Base-by-base conservation (phyloP, 1,140 invertebrate genomes). In the Drosophila seguyi region DNA sequence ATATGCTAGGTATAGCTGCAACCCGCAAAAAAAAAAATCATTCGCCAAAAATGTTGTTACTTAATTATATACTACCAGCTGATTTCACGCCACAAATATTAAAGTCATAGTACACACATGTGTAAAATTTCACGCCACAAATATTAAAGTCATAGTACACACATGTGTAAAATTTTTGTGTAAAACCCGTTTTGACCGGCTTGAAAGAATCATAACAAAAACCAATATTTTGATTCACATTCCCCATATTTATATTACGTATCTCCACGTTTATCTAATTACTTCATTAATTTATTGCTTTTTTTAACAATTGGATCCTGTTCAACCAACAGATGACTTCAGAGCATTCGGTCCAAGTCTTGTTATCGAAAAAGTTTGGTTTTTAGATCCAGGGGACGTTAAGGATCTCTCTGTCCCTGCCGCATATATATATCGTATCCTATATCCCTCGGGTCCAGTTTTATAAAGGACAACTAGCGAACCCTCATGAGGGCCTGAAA, bases 321-420 rank as follows among this genome's bases (percentile, higher is more conserved):
- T n/a, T 69, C n/a, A 71, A 10, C 67, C 67, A 16, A 44, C 45
- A n/a, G 65, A 16, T n/a, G 65, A 71, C 16, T 57, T 71, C 8
- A 71, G 25, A 16, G 41, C 65, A n/a, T 39, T 39, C 4, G 3
- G 11, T 20, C 67, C 67, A 11, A 71, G n/a, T 56, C 67, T 7
- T 13, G 31, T 45, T 25, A 56, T 56, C 1, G 31, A 16, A 5
- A 44, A 11, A 6, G 47, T 55, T 4, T 5, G 6, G 11, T 69
- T 69, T 6, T 20, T 36, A 11, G 60, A 8, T 13, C 29, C 5
- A 6, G 13, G 13, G 3, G 52, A 18, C 10, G 18, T 16, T n/a
- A 27, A 10, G 18, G 36, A 13, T 11, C 16, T 25, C 27, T 7
- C 31, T 10, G 36, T 3, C 18, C 45, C 38, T 10, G 29, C 16